Conservation (phyloP, 2,113 vertebrate genomes). For the Anseranas semipalmata region DNA sequence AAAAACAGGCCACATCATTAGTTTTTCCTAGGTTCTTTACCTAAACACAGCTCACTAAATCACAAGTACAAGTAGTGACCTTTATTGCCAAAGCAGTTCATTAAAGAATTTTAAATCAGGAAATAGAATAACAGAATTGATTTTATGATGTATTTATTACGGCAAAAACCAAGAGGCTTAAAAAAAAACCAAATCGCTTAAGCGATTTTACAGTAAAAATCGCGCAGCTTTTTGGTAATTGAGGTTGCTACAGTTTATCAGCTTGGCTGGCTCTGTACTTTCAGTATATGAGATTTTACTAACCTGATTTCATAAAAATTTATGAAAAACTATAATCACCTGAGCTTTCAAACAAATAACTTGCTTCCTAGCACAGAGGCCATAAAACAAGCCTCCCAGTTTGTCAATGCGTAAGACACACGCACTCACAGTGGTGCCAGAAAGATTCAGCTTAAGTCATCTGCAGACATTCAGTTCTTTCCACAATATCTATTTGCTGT, state of each 20-base stretch:
- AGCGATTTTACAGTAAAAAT: background rate
- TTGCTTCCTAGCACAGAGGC: background rate
- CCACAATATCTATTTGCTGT: background rate
- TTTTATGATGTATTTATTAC: background rate
- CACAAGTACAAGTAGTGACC: background rate
- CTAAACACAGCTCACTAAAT: background rate
- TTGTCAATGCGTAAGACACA: background rate
- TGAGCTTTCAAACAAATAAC: slow-evolving; percentile 23
- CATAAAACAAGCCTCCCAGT: background rate
- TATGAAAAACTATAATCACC: background rate
- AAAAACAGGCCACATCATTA: background rate
- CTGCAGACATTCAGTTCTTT: background rate
- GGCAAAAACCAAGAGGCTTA: background rate
- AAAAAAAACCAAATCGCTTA: too few species aligned
- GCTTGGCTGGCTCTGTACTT: background rate
- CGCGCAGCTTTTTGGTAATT: background rate
- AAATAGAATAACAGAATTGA: background rate
- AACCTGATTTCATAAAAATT: background rate
- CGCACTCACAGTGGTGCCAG: background rate
- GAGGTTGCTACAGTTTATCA: background rate
- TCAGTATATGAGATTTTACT: background rate
- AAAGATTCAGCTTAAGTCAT: background rate
- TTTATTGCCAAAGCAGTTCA: background rate
- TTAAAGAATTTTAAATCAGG: background rate
- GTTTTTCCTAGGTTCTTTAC: background rate